Conservation (phyloP, 2,113 vertebrate species). For the Merops nubicus region DNA sequence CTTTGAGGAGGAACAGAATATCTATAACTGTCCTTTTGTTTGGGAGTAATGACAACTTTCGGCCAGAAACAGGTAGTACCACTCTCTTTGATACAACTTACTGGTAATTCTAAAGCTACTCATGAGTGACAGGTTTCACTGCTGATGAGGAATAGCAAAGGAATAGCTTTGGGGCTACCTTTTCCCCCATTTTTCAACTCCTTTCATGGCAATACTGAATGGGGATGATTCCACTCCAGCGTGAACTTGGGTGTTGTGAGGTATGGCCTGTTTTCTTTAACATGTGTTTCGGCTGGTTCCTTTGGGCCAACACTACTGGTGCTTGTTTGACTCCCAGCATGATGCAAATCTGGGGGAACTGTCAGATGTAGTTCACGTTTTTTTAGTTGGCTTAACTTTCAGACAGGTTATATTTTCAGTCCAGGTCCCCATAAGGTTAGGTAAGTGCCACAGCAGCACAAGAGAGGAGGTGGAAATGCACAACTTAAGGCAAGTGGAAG, state of each 20-base stretch:
- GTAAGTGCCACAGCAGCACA: neutral
- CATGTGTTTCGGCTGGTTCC: neutral
- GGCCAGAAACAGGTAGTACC: neutral
- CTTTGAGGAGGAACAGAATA: neutral
- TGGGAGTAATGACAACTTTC: neutral
- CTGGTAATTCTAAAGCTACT: neutral
- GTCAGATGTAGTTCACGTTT: neutral
- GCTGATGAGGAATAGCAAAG: neutral
- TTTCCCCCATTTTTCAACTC: neutral
- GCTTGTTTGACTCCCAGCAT: neutral
- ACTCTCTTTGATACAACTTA: neutral
- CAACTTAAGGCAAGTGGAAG: neutral
- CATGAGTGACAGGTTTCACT: neutral
- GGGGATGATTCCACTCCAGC: neutral
- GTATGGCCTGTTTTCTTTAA: neutral
- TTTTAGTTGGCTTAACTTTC: neutral
- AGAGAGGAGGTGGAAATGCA: neutral
- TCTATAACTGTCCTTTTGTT: neutral
- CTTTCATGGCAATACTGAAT: neutral
- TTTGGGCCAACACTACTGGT: neutral
- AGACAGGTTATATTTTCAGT: neutral
- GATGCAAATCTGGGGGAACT: neutral
- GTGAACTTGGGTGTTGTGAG: neutral
- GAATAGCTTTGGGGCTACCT: neutral
- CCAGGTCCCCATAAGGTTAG: neutral